Base-by-base conservation (phyloP, 1,140 invertebrate genomes). In the Hestina assimilis region DNA sequence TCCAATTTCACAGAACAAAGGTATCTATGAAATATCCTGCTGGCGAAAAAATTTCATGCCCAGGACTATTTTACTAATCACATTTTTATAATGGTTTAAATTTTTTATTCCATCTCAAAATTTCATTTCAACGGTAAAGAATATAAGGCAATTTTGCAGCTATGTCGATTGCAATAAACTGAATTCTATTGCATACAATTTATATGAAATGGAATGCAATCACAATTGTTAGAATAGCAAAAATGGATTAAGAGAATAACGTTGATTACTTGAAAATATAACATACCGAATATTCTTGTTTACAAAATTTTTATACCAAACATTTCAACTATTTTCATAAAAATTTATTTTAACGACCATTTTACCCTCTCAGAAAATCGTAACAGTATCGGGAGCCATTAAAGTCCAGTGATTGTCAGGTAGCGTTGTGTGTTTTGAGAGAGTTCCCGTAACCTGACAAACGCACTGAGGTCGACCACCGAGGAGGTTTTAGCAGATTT, bases 91-190 rank as follows among this genome's bases (percentile, higher is more conserved):
- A 8, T 8, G 12, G 31, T 33, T 14, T 33, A 33, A 33, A 4
- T 33, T 38, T 6, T 6, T n/a, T 38, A 17, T 12, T 38, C 19
- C 33, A 38, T 38, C 19, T 17, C n/a, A 38, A 38, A 38, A 38
- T 17, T 19, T 17, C 15, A 38, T 38, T 35, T 51, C 47, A 35
- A 51, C 26, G 11, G 35, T 35, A 23, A 14, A 35, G 19, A 35
- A 40, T 24, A 51, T 42, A 42, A 28, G 50, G 38, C 38, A 52
- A 41, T 41, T 52, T n/a, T 52, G 11, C 28, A 45, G 42, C 24
- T 26, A 45, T 45, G 21, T 45, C 33, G 17, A 45, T 45, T 45
- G 8, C 8, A 28, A 45, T 24, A 15, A 38, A 38, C 15, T 19
- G 33, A 9, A 19, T 38, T 19, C 33, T 7, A 38, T 38, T 28